Conservation (phyloP, 2,113 vertebrate species). For the Cyanocitta stelleri region DNA sequence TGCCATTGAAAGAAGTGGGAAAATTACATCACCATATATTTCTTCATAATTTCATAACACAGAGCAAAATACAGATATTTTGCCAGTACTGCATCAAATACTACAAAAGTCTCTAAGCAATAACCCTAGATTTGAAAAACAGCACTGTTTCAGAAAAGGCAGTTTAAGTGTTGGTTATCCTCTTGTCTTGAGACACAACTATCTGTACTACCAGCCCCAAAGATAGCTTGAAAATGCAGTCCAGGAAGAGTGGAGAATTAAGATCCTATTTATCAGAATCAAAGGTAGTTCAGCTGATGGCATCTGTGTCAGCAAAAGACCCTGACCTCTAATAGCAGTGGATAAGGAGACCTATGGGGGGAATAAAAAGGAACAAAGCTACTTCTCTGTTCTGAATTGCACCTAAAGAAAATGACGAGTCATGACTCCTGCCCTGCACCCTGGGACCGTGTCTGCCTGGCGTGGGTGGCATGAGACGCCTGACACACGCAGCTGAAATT, state of each 20-base stretch:
- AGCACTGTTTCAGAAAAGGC: background rate
- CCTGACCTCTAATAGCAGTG: background rate
- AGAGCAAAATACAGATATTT: background rate
- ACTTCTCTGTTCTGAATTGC: background rate
- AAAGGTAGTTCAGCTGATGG: background rate
- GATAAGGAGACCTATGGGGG: background rate
- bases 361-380: background rate
- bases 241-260: background rate
- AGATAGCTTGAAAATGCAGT: background rate
- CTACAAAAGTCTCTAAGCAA: background rate
- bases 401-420: background rate
- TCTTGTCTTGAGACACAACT: background rate
- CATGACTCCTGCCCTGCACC: background rate
- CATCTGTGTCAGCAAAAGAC: background rate
- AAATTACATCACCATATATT: background rate
- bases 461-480: accelerated
- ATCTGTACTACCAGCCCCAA: background rate
- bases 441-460: background rate
- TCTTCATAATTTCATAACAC: background rate
- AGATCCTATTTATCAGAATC: background rate
- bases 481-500: background rate
- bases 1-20: background rate
- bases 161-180: background rate
- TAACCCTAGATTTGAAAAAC: background rate
- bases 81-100: background rate